Evolutionary conservation across 2,113 vertebrate genomes (phyloP), one percentile per base, ranked within the genome.

Genomic region (Takifugu flavidus): DNA sequence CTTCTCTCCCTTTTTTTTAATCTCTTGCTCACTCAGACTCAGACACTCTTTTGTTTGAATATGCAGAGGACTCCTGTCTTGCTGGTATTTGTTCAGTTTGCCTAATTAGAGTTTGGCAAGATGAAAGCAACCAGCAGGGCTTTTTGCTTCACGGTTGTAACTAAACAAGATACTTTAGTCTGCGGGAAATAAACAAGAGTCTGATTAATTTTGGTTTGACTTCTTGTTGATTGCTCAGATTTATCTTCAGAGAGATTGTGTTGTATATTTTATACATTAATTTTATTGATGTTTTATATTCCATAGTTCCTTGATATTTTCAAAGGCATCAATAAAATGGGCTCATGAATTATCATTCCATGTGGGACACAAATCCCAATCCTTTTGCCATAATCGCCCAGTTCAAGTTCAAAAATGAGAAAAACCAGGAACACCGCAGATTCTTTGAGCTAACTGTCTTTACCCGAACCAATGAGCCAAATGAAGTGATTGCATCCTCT

Each of bases 391-490:
- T 80, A 79, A 81, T 88, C 80, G 66, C 66, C 72, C 56, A 75
- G 50, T 80, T 76, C 59, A 12, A 50, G 49, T 39, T 54, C 52
- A 77, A 76, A 75, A 56, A 53, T 75, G 46, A 71, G 14, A 79
- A 84, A 70, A 86, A 85, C 59, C 65, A 74, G 53, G 63, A 82
- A 51, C 49, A n/a, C 59, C 39, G 57, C 55, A 26, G 59, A 66
- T 73, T 68, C 69, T 25, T 31, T 53, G 58, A 52, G 78, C 73
- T 89, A 85, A 87, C 83, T 76, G 78, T 85, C 83, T 88, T 89
- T 86, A 84, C 82, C 77, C 72, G 70, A 67, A 47, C 61, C 75
- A 69, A 69, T 76, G 83, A 83, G 82, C 72, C 71, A 74, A 81
- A 88, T 77, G 67, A 80, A 79, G 79, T 75, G 70, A 72, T 72